Evolutionary conservation across 2,797 vertebrate genomes (phyloP).

Genomic region (Thamnophis elegans): DNA sequence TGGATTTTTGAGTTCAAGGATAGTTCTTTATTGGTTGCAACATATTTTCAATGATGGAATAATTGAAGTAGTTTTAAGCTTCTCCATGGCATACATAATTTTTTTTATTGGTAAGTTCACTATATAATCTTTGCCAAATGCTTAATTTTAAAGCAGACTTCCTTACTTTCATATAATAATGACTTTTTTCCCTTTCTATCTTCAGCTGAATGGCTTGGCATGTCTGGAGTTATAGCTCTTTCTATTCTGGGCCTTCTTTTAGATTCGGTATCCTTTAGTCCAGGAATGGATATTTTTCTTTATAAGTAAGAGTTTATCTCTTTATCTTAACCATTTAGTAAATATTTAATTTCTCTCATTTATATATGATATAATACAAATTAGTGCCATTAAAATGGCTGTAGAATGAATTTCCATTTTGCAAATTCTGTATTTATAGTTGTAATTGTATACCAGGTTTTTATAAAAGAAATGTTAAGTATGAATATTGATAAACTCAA

Average conservation of each 20-base stretch:
- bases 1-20: constrained; percentile 61
- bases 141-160: background rate
- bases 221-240: constrained; percentile 67
- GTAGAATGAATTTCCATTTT: background rate
- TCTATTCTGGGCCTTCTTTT: constrained; percentile 63
- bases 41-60: constrained; percentile 59
- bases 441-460: background rate
- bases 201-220: constrained; percentile 61
- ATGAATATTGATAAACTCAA: background rate
- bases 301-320: constrained; percentile 55
- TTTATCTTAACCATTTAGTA: background rate
- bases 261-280: constrained; percentile 68
- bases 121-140: background rate
- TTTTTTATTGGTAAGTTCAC: constrained; percentile 66
- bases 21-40: constrained; percentile 58
- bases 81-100: constrained; percentile 56
- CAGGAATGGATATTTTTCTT: constrained; percentile 61
- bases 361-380: background rate
- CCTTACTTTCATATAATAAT: background rate
- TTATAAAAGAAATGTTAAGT: background rate
- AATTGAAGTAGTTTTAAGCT: constrained; percentile 59
- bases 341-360: background rate
- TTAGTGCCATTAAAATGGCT: background rate
- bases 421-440: background rate
- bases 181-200: constrained; percentile 19